Percentiles rank a stretch among this genome's conserved stretches.
Conservation (phyloP, 1,140 invertebrate species). For the Aradophagus sp. region DNA sequence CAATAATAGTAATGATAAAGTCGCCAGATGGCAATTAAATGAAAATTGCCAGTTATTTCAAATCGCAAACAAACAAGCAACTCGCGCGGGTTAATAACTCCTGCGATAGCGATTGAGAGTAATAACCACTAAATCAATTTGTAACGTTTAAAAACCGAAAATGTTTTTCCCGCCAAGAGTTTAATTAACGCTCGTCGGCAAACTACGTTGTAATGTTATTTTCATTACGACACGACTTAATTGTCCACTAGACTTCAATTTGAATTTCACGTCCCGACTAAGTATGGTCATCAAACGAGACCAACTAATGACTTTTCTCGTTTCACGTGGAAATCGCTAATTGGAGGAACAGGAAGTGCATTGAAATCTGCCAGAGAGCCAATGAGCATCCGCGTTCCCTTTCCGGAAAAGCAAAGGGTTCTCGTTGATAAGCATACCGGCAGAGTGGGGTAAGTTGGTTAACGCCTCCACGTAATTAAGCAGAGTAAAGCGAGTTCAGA, state of each 20-base stretch:
- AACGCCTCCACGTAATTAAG: conserved; percentile 71
- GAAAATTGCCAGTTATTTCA: conserved; percentile 29
- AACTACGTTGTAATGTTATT: conserved; percentile 20
- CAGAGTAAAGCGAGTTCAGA: conserved; percentile 62
- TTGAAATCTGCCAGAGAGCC: conserved; percentile 31
- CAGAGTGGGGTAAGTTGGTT: conserved; percentile 64
- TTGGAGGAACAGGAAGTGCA: conserved; percentile 45
- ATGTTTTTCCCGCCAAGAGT: conserved; percentile 3
- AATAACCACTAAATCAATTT: conserved; percentile 32
- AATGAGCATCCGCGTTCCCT: conserved; percentile 53
- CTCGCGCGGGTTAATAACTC: background rate
- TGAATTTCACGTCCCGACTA: conserved; percentile 9
- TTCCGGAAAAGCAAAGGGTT: conserved; percentile 62
- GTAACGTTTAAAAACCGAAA: conserved; percentile 26
- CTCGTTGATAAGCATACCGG: conserved; percentile 58
- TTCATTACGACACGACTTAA: conserved; percentile 12
- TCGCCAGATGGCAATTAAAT: conserved; percentile 25
- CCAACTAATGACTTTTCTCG: conserved; percentile 23
- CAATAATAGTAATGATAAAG: too few relatives aligned
- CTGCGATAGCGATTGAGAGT: conserved; percentile 18
- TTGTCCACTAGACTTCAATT: conserved; percentile 8
- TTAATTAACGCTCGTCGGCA: conserved; percentile 14
- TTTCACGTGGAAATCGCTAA: conserved; percentile 46
- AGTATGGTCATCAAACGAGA: conserved; percentile 8
- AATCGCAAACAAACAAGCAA: conserved; percentile 8